Percentiles rank a stretch among this genome's conserved stretches.
Conservation (phyloP, 1,140 invertebrate species). For the Tetragonula clypearis region DNA sequence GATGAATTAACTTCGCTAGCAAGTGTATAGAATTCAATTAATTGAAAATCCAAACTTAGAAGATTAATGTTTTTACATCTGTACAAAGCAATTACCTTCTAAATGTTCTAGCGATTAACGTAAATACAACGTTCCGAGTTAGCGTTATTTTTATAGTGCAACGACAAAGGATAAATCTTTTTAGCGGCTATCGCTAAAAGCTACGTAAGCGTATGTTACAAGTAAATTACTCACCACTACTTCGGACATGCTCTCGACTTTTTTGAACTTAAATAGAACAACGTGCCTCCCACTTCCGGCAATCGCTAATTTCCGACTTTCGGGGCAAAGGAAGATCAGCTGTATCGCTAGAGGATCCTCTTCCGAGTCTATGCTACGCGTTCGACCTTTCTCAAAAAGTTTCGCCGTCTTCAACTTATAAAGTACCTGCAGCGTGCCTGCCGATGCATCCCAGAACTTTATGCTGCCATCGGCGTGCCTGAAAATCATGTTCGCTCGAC, state of each 20-base stretch:
- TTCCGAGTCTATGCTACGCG: constrained; percentile 84
- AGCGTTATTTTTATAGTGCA: not conserved
- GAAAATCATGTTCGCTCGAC: constrained; percentile 63
- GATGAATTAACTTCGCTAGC: not conserved
- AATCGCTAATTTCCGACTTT: constrained; percentile 94
- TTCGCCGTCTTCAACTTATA: constrained; percentile 99
- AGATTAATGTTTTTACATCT: not conserved
- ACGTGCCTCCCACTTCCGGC: constrained; percentile 96
- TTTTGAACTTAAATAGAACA: constrained; percentile 97
- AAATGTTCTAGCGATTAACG: not conserved
- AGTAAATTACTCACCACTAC: constrained; percentile 86
- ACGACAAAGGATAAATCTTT: not conserved
- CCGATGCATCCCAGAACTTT: constrained; percentile 99
- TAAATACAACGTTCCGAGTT: not conserved
- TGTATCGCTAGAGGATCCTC: constrained; percentile 97
- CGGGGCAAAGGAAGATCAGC: constrained; percentile 94
- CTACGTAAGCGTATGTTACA: constrained; percentile 10
- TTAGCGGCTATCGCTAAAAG: not conserved
- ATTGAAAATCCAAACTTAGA: not conserved
- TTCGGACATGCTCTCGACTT: constrained; percentile 93
- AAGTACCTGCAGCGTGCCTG: constrained; percentile 95
- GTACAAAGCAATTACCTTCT: not conserved
- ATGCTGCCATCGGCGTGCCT: constrained; percentile 98
- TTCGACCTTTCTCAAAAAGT: constrained; percentile 90
- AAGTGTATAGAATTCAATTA: not conserved